Base-by-base conservation (phyloP, 2,797 vertebrate genomes). In the Crotalus adamanteus region DNA sequence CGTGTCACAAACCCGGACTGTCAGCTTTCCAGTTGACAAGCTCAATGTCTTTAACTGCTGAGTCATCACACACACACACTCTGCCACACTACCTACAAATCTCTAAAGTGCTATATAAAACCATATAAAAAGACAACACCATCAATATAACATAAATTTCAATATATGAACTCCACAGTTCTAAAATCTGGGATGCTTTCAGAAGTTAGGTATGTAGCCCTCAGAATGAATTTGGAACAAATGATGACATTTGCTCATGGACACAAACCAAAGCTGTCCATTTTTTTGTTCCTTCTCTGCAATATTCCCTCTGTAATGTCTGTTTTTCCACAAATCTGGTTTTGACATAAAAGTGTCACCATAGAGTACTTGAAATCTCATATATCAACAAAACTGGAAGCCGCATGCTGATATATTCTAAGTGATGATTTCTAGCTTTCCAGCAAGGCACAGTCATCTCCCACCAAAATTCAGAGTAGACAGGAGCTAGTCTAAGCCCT, bases 341-440 rank as follows among this genome's bases (percentile, higher is more conserved):
- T 31, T 65, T 89, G 61, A 69, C 53, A 90, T 90, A 73, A 60
- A 91, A 91, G 47, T 69, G 20, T 47, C 87, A 90, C 87, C 42
- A 55, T 55, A 42, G 57, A 28, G 87, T 90, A 55, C 18, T 42
- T 57, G 78, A 92, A 87, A 87, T 90, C 60, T n/a, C 83, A 87
- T 53, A 63, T 4, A 42, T 22, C 55, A 53, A 86, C 28, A 86
- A 86, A 57, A 20, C 28, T 55, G 53, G 37, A 73, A 53, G 31
- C 25, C 51, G 53, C 31, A 51, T 86, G 20, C 63, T 91, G 89
- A 73, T 89, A 87, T 53, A 78, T 26, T 92, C 42, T 57, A 93
- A 92, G 47, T 37, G 22, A 93, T n/a, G 26, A 85, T 69, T 93
- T 69, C 22, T 3, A 90, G 42, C 20, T 93, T 86, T 86, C 59